Percentiles rank a stretch among this genome's conserved stretches.
Conservation (phyloP, 2,113 vertebrate species). For the Macaca fascicularis region T2T-MFA8v1.1 NC_088379.1:190049001-190049500, state of each 20-base stretch:
- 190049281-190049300: slow-evolving; percentile 30
- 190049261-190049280: background rate
- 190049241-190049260: background rate
- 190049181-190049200: background rate
- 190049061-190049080: slow-evolving; percentile 94
- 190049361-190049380: background rate
- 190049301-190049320: background rate
- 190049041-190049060: slow-evolving; percentile 93
- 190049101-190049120: slow-evolving; percentile 93
- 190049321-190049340: background rate
- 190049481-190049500: background rate
- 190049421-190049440: background rate
- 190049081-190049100: slow-evolving; percentile 93
- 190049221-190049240: background rate
- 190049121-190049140: slow-evolving; percentile 97
- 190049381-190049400: background rate
- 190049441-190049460: slow-evolving; percentile 27
- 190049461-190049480: background rate
- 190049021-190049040: slow-evolving; percentile 91
- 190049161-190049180: slow-evolving; percentile 29
- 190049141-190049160: slow-evolving; percentile 92
- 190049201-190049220: background rate
- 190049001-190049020: slow-evolving; percentile 94
- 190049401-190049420: background rate
- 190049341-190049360: background rate